Conservation (phyloP, 23 tunicate species). For the Botrylloides violaceus region DNA sequence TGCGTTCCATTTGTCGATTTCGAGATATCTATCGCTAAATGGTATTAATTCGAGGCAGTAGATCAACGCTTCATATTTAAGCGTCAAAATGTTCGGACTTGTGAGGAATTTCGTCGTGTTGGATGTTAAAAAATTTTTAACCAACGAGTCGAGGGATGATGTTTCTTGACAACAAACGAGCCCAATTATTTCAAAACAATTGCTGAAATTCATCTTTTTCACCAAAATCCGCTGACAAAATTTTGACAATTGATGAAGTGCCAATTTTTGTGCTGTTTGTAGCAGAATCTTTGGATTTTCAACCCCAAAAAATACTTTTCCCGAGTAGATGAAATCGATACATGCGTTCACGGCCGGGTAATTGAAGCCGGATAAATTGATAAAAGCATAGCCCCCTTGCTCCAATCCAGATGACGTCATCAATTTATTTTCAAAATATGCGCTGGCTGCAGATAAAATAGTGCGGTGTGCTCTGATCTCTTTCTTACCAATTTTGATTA, state of each 20-base stretch:
- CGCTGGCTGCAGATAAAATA: background rate
- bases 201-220: background rate
- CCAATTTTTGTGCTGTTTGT: background rate
- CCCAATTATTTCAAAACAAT: background rate
- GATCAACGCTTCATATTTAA: background rate
- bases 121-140: background rate
- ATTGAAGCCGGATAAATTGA: too few species aligned
- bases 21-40: background rate
- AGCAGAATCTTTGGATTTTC: background rate
- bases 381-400: background rate
- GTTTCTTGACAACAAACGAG: background rate
- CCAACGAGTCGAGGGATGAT: background rate
- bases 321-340: background rate
- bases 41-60: background rate
- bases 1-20: background rate
- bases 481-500: background rate
- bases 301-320: background rate
- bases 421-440: background rate
- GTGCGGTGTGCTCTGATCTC: background rate
- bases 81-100: background rate
- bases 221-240: background rate
- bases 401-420: background rate
- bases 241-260: background rate
- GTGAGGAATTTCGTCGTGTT: background rate
- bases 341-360: too few species aligned